Evolutionary conservation across 30 jellyfish, hydroid and myxozoan species (phyloP).

Genomic region (Hydractinia symbiolongicarpus): DNA sequence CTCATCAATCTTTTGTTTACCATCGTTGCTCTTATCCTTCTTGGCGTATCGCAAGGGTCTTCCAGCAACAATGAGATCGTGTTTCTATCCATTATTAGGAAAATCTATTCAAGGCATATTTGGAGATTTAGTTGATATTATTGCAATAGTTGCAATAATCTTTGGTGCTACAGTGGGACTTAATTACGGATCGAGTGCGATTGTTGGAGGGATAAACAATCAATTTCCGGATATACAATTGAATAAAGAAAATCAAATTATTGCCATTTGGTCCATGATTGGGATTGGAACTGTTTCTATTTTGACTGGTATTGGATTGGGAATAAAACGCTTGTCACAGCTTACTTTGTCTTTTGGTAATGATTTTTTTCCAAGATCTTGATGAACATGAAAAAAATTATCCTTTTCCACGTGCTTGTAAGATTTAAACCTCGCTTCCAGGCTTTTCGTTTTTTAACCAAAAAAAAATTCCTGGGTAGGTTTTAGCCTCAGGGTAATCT

Average conservation of each 20-base stretch:
- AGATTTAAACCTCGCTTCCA: too few relatives aligned
- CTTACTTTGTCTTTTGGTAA: slow-evolving; percentile 63
- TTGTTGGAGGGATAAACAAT: slow-evolving; percentile 48
- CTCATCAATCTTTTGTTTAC: too few relatives aligned
- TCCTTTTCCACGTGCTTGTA: too few relatives aligned
- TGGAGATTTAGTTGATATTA: slow-evolving; percentile 64
- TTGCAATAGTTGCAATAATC: slow-evolving; percentile 56
- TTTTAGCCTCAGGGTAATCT: too few relatives aligned
- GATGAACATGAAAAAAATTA: background rate
- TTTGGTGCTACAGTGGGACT: slow-evolving; percentile 80
- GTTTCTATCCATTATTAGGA: slow-evolving; percentile 79
- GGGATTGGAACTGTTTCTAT: slow-evolving; percentile 77
- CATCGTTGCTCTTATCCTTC: slow-evolving; percentile 43
- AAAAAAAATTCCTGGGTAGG: too few relatives aligned
- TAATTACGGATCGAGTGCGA: slow-evolving; percentile 62
- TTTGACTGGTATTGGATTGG: slow-evolving; percentile 61
- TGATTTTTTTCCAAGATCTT: background rate
- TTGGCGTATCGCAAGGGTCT: slow-evolving; percentile 57
- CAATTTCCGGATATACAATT: slow-evolving; percentile 37
- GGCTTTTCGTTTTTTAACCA: too few relatives aligned
- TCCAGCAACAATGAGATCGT: slow-evolving; percentile 68
- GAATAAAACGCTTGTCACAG: slow-evolving; percentile 65
- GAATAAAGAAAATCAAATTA: slow-evolving; percentile 44
- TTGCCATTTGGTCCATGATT: slow-evolving; percentile 62
- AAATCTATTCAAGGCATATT: slow-evolving; percentile 45